These are phyloP conservation scores for Phthorimaea operculella DNA, from an alignment of 1,140 invertebrate genomes.

Conservation along the genomic window DNA sequence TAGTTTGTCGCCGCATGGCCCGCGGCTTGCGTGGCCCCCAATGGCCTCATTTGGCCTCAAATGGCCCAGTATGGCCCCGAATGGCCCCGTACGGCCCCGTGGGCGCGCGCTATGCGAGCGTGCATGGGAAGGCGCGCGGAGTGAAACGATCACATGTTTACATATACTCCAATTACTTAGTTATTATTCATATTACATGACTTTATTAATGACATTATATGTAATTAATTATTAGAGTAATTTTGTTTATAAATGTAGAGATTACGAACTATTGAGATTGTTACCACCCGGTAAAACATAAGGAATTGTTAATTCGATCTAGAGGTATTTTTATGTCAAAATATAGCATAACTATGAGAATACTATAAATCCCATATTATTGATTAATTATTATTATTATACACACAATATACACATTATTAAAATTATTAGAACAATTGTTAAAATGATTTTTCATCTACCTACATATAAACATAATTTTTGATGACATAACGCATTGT, in stretches of 20 bases:
- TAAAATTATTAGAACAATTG: slow-evolving; percentile 46
- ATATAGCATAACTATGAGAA: slow-evolving; percentile 31
- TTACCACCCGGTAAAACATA: slow-evolving; percentile 59
- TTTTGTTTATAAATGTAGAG: slow-evolving; percentile 62
- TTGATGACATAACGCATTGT: slow-evolving; percentile 45
- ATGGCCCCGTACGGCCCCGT: neutral
- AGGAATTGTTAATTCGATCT: slow-evolving; percentile 36
- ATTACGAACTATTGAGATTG: slow-evolving; percentile 63
- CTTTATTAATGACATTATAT: slow-evolving; percentile 60
- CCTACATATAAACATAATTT: slow-evolving; percentile 39
- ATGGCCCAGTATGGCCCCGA: neutral
- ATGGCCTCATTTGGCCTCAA: too few species aligned
- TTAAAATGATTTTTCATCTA: slow-evolving; percentile 37
- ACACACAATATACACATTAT: slow-evolving; percentile 17
- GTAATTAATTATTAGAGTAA: slow-evolving; percentile 46
- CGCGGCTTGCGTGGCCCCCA: neutral
- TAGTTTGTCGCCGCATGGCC: slow-evolving; percentile 9
- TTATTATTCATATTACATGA: slow-evolving; percentile 53
- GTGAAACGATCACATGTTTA: slow-evolving; percentile 22
- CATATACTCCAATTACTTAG: slow-evolving; percentile 37
- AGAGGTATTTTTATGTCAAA: slow-evolving; percentile 28
- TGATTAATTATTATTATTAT: slow-evolving; percentile 44
- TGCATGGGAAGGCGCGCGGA: neutral
- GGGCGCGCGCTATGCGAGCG: neutral
- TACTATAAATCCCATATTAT: slow-evolving; percentile 32